Evolutionary conservation across 2,888 invertebrate species (phyloP).

Genomic region (Spodoptera exigua): DNA sequence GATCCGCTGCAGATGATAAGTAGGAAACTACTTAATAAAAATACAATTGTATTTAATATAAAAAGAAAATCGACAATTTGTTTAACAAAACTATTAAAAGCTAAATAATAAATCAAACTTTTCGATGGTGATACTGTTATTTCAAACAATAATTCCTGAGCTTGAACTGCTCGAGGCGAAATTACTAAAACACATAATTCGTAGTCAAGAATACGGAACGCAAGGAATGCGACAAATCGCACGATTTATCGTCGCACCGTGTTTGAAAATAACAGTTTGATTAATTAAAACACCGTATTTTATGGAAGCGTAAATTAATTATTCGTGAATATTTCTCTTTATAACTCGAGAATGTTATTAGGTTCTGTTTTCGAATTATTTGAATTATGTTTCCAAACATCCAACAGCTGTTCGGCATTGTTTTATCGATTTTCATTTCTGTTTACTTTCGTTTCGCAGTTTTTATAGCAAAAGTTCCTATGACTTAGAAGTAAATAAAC

Average conservation of each 20-base stretch:
- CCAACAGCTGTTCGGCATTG: not conserved
- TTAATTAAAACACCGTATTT: conserved; percentile 38
- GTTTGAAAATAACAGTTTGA: conserved; percentile 34
- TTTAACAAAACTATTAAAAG: too few relatives aligned
- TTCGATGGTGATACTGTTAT: too few relatives aligned
- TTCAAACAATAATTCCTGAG: too few relatives aligned
- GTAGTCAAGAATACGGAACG: conserved; percentile 31
- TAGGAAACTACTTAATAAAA: too few relatives aligned
- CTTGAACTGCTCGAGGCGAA: conserved; percentile 4
- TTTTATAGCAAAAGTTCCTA: too few relatives aligned
- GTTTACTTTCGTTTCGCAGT: not conserved
- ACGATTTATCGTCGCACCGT: conserved; percentile 34
- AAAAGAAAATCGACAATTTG: too few relatives aligned
- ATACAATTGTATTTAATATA: too few relatives aligned
- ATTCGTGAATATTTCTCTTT: conserved; percentile 26
- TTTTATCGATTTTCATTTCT: conserved; percentile 1
- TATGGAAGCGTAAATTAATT: conserved; percentile 26
- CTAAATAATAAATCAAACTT: too few relatives aligned
- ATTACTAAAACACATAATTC: conserved; percentile 38
- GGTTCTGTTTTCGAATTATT: conserved; percentile 23
- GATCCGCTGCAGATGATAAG: too few relatives aligned
- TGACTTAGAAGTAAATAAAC: too few relatives aligned
- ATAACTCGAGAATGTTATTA: conserved; percentile 21
- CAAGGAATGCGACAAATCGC: conserved; percentile 37
- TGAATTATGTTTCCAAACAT: not conserved